phyloP scores from a whole-genome alignment of 2,113 vertebrate genomes.

The Mormoops blainvillei region DNA sequence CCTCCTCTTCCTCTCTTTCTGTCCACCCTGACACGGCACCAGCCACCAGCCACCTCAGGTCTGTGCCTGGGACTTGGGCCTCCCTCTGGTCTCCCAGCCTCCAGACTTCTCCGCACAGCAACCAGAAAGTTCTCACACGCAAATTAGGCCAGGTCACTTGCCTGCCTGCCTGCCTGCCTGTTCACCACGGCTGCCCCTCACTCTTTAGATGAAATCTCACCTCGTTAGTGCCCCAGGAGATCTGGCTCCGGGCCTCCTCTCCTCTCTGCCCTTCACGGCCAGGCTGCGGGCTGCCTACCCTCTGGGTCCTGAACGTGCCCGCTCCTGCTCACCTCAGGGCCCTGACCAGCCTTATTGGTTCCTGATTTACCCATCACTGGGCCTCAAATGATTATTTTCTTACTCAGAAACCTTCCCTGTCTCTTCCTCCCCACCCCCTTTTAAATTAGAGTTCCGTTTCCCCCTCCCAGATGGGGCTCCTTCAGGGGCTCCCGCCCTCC shows the following conservation, averaged over 20 bases:
- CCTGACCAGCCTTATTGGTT: background rate
- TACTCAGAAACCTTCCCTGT: background rate
- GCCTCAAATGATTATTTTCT: background rate
- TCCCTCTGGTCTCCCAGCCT: background rate
- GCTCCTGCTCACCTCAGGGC: background rate
- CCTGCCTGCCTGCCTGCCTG: no score
- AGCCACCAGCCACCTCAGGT: background rate
- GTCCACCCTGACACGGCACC: background rate
- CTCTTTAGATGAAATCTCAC: background rate
- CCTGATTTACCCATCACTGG: background rate
- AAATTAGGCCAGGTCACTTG: background rate
- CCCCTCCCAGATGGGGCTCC: rapidly evolving
- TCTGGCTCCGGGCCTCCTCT: background rate
- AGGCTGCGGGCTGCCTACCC: background rate
- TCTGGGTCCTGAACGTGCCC: background rate
- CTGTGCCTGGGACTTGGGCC: background rate
- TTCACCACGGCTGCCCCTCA: background rate
- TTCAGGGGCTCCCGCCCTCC: background rate
- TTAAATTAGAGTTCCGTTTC: background rate
- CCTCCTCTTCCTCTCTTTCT: background rate
- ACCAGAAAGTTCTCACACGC: background rate
- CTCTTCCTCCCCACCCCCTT: background rate
- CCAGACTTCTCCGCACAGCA: background rate
- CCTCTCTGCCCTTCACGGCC: background rate
- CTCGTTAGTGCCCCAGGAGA: background rate